Evolutionary conservation across 2,888 invertebrate genomes (phyloP).

Genomic region (Didymodactylos carnosus): DNA sequence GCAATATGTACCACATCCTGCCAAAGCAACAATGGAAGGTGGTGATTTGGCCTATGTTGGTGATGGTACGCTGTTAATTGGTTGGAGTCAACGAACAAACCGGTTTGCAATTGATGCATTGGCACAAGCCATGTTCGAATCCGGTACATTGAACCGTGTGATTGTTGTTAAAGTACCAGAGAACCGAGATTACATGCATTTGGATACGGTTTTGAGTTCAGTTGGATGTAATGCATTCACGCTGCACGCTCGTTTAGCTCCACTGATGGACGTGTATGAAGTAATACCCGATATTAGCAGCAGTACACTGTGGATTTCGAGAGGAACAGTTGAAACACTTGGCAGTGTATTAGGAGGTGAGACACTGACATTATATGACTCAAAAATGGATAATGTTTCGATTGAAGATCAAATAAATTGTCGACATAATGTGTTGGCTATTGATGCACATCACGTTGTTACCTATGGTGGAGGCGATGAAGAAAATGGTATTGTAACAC

Average conservation of each 20-base stretch:
- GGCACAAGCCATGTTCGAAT: no score
- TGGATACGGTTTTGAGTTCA: not conserved
- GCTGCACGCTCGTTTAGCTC: not conserved
- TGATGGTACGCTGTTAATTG: not conserved
- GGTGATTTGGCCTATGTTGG: not conserved
- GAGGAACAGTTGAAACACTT: no score
- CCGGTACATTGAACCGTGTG: not conserved
- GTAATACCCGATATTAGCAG: no score
- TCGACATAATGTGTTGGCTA: not conserved
- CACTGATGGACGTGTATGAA: not conserved
- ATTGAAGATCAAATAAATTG: not conserved
- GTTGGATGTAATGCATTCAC: not conserved
- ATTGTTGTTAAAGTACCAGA: not conserved
- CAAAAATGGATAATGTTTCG: not conserved
- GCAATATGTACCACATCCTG: not conserved
- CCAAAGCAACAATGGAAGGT: not conserved
- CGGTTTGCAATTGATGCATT: not conserved
- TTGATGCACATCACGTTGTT: not conserved
- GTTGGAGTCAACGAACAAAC: not conserved
- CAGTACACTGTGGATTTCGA: no score
- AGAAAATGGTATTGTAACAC: not conserved
- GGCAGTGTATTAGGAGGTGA: no score
- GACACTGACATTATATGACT: not conserved
- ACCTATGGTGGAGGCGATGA: not conserved
- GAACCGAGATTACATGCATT: not conserved